Evolutionary conservation across 2,113 vertebrate genomes (phyloP), one percentile per base, ranked within the genome.

Genomic region (Brachyhypopomus occidentalis): DNA sequence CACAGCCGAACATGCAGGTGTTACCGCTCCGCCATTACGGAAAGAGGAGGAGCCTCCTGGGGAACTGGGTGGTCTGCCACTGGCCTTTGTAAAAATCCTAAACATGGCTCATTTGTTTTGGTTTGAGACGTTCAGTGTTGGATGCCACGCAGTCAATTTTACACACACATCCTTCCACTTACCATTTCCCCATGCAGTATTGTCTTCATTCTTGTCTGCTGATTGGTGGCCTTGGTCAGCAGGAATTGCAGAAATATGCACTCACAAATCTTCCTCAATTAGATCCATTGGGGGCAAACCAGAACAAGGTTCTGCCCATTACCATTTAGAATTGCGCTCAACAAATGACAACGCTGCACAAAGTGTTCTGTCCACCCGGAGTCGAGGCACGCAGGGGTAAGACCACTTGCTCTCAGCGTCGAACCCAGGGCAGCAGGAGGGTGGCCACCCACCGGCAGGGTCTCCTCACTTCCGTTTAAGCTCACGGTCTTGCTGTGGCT

Each of bases 401-500:
- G 6, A 5, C 8, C 2, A 41, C 8, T 12, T 41, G 66, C 25
- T 71, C 66, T 69, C 30, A 25, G 41, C 22, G 76, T 23, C 63
- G 2, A 23, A 66, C 63, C 34, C 66, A 12, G 45, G 30, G 56
- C 56, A 22, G 45, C 45, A 12, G 62, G 5, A 25, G 12, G 34
- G 64, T 30, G 34, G 72, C 9, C 12, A 9, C 45, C 27, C 58
- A 55, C 48, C 58, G 22, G 6, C 2, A 30, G 67, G 74, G 19
- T 22, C 27, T 81, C 69, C 58, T 16, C 60, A 23, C 22, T 62
- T 27, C 64, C 27, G 75, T 63, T 75, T 81, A 66, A 72, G 45
- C 79, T 45, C 59, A 23, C 56, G 70, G 82, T 77, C 64, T 75
- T 72, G 38, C 20, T 1, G 34, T 60, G 62, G 69, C 78, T 82